Evolutionary conservation across 1,140 invertebrate species (phyloP), one percentile per base, ranked within the genome.

Genomic region (Atta texana): DNA sequence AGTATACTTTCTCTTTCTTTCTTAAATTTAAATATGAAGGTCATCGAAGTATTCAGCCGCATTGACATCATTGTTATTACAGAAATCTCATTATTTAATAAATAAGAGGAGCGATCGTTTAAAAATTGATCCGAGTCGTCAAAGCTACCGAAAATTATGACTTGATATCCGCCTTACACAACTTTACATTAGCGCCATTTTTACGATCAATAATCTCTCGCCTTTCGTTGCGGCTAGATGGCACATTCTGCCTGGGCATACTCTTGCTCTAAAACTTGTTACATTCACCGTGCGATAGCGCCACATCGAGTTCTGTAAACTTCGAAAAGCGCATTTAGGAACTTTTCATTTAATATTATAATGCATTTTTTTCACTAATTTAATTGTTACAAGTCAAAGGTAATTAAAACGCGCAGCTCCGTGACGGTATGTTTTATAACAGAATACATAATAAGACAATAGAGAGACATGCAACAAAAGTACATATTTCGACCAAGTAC

Each of bases 191-290:
- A 92, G 92, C 94, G 93, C 93, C 92, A 89, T 92, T 94, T 92
- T 91, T 92, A 89, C 92, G 93, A 94, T 94, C 94, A 95, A 94
- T 95, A 93, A 91, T 90, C 72, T 80, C 85, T 49, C 78, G 59
- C 76, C 68, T 39, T 49, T 16, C 59, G 57, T 72, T 66, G 80
- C 92, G 77, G 87, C 92, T 92, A 94, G 94, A 91, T 94, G 94
- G 94, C 94, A 92, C 78, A 75, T 90, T 78, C 89, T 91, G 84
- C 85, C 77, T 51, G 72, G 68, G 51, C 80, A 49, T 59, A 74
- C 86, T 87, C 78, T 75, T 87, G 81, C 87, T 77, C 63, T 53
- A 51, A 61, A 87, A 87, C 87, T 92, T 91, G 78, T 59, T 71
- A 63, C 66, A 49, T 77, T 61, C 88, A 66, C 80, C 91, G 91